These are phyloP conservation scores for Aeoliscus strigatus DNA, from an alignment of 2,797 vertebrate species.

Conservation along the genomic window DNA sequence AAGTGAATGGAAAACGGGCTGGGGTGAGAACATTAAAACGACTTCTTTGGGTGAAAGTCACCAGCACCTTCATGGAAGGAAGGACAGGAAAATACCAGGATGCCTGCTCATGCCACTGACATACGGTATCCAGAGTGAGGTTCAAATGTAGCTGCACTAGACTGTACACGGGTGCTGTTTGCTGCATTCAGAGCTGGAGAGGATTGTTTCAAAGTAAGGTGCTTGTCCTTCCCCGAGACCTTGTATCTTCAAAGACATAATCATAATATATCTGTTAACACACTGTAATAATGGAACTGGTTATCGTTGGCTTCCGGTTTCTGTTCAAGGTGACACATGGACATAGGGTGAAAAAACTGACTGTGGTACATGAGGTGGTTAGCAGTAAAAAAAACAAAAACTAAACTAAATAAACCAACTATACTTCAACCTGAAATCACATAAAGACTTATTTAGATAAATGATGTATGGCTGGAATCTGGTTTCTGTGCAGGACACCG, in stretches of 20 bases:
- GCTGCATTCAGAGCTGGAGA: conserved; percentile 22
- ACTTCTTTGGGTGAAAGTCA: conserved; percentile 30
- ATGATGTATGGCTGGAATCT: conserved; percentile 42
- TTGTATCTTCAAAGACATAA: conserved; percentile 22
- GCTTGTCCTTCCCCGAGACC: conserved; percentile 30
- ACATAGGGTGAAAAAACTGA: conserved; percentile 3
- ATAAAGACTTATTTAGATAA: conserved; percentile 30
- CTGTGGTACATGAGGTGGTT: conserved; percentile 3
- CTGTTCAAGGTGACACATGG: conserved; percentile 20
- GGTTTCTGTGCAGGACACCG: conserved; percentile 13
- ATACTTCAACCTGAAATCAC: conserved; percentile 11
- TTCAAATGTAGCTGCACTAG: conserved; percentile 62
- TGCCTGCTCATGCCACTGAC: conserved; percentile 36
- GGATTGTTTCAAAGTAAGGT: conserved; percentile 46
- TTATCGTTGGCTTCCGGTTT: conserved; percentile 4
- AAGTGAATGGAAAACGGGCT: conserved; percentile 9
- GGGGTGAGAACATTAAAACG: conserved; percentile 32
- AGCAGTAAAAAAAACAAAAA: conserved; percentile 2
- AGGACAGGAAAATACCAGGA: conserved; percentile 21
- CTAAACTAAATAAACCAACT: conserved; percentile 5
- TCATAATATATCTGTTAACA: conserved; percentile 16
- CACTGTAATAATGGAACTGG: conserved; percentile 12
- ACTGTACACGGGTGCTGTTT: conserved; percentile 35
- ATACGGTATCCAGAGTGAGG: conserved; percentile 26
- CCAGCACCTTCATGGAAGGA: conserved; percentile 43